A percentile compares a stretch with the other conserved stretches of the same genome.
phyloP scores from a whole-genome alignment of 1,140 invertebrate species.

The Adoxophyes honmai region DNA sequence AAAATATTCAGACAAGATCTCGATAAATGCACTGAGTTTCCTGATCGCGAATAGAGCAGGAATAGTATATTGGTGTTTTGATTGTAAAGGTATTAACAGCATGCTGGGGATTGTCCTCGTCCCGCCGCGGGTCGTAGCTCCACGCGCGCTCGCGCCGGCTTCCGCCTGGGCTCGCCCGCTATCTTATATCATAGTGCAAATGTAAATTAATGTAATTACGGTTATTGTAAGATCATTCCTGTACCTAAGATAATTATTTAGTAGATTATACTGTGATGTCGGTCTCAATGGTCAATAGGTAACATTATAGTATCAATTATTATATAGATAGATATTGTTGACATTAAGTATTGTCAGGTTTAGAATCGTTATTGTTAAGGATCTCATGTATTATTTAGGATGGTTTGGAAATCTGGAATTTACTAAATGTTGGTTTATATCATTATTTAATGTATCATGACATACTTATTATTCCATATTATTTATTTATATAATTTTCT shows the following conservation, averaged over 20 bases:
- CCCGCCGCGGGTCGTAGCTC: neutral
- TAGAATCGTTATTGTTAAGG: conserved; percentile 70
- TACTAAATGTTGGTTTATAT: conserved; percentile 48
- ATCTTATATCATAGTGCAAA: conserved; percentile 58
- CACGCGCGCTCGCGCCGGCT: too few relatives aligned
- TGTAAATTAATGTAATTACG: conserved; percentile 61
- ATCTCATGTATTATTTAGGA: conserved; percentile 70
- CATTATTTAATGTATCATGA: conserved; percentile 29
- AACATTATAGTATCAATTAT: conserved; percentile 70
- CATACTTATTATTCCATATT: conserved; percentile 21
- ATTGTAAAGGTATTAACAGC: too few relatives aligned
- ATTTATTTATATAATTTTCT: conserved; percentile 14
- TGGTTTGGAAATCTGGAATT: conserved; percentile 65
- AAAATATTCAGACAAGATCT: too few relatives aligned
- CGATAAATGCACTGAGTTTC: too few relatives aligned
- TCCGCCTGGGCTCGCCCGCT: conserved; percentile 53
- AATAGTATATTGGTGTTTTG: too few relatives aligned
- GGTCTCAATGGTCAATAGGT: conserved; percentile 72
- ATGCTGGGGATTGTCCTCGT: too few relatives aligned
- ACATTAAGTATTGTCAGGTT: conserved; percentile 18
- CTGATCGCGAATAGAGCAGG: too few relatives aligned
- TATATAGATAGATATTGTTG: conserved; percentile 60
- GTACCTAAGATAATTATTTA: conserved; percentile 70
- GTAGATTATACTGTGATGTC: conserved; percentile 73
- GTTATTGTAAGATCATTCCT: conserved; percentile 69